Evolutionary conservation across 2,888 invertebrate genomes (phyloP).

Genomic region (Spodoptera exigua): DNA sequence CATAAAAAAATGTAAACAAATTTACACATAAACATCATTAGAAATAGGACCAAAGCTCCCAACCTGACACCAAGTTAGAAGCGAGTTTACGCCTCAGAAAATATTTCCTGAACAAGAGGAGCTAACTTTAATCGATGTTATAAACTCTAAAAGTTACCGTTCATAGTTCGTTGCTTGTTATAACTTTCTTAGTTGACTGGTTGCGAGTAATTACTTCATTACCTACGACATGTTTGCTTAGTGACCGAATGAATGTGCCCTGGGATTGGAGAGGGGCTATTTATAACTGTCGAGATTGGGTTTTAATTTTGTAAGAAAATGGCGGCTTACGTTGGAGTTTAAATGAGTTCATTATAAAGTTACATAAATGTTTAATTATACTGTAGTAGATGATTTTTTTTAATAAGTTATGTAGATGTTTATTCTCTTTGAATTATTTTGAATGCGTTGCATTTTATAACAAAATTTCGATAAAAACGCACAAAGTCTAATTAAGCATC

Average conservation of each 20-base stretch:
- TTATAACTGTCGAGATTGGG: conserved; percentile 4
- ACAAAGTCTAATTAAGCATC: no score
- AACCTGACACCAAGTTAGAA: conserved; percentile 25
- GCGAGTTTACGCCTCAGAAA: conserved; percentile 40
- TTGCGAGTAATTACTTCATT: conserved; percentile 58
- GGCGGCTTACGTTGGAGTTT: not conserved
- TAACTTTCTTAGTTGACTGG: conserved; percentile 50
- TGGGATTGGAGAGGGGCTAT: conserved; percentile 31
- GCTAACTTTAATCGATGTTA: conserved; percentile 58
- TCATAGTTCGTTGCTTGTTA: conserved; percentile 48
- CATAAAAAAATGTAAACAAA: no score
- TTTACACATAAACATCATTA: conserved; percentile 1
- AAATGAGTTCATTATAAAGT: no score
- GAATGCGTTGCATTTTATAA: no score
- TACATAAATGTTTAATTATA: no score
- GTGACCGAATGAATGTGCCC: conserved; percentile 41
- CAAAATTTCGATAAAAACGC: no score
- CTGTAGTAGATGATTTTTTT: no score
- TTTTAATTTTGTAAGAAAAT: not conserved
- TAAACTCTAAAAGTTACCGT: conserved; percentile 40
- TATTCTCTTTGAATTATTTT: no score
- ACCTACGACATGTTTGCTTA: conserved; percentile 47
- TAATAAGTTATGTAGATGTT: no score
- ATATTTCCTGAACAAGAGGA: conserved; percentile 38
- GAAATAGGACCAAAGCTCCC: conserved; percentile 23